Conservation (phyloP, 2,113 vertebrate species). For the Eira barbara region DNA sequence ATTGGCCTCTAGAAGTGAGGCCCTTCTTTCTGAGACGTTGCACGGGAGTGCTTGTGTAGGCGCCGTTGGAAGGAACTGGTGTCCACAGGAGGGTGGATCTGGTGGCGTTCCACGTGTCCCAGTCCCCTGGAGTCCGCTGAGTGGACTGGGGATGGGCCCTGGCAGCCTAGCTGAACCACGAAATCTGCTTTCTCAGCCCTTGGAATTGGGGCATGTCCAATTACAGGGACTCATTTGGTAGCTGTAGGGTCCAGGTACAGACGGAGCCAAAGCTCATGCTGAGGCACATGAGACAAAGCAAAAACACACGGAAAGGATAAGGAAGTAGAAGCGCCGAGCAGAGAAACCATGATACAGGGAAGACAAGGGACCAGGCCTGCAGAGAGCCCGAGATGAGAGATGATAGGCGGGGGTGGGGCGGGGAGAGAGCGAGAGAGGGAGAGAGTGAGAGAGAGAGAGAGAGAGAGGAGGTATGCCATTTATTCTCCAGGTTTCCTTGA, state of each 20-base stretch:
- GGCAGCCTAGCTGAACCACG: background rate
- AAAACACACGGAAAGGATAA: background rate
- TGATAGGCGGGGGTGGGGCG: too few species aligned
- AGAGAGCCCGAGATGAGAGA: background rate
- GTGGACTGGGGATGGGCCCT: too few species aligned
- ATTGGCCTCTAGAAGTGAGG: background rate
- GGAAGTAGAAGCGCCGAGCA: background rate
- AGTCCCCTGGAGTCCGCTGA: background rate
- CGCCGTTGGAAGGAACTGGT: background rate
- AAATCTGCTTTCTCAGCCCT: background rate
- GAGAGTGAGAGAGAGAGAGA: background rate
- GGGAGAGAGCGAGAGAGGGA: background rate
- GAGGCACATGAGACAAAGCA: background rate
- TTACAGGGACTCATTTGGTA: too few species aligned
- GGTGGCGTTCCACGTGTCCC: too few species aligned
- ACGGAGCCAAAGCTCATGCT: background rate
- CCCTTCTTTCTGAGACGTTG: background rate
- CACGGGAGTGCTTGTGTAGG: background rate
- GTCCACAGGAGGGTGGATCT: background rate
- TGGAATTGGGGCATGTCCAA: background rate
- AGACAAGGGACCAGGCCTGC: background rate
- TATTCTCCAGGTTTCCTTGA: background rate
- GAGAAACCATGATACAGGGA: background rate
- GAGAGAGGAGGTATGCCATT: background rate
- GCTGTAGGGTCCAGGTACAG: background rate